Conservation (phyloP, 2,113 vertebrate genomes). For the Thryonomys swinderianus region DNA sequence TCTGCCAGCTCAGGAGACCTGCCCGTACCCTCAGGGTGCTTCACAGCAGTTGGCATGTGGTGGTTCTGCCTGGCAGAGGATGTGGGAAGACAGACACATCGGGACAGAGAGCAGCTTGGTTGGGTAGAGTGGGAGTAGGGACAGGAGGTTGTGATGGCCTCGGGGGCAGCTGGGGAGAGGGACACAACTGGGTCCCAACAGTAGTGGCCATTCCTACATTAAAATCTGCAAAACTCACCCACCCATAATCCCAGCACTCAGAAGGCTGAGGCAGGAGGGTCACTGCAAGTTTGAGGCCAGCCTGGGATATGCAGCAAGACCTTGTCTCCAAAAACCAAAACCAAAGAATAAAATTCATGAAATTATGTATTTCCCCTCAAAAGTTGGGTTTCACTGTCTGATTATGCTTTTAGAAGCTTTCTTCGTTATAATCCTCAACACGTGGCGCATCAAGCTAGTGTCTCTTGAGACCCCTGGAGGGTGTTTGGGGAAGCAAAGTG, state of each 20-base stretch:
- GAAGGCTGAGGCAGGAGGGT: not conserved
- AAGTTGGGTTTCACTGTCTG: not conserved
- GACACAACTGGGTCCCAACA: not conserved
- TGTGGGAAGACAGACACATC: not conserved
- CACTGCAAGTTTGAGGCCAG: not conserved
- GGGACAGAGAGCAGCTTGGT: not conserved
- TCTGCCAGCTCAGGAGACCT: not conserved
- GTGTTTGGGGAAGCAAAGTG: not conserved
- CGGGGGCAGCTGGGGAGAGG: not conserved
- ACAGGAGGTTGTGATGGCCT: not conserved
- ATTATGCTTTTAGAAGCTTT: not conserved
- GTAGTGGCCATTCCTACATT: not conserved
- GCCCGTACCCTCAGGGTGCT: not conserved
- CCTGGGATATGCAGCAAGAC: not conserved
- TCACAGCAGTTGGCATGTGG: not conserved
- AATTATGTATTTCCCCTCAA: not conserved
- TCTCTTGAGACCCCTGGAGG: not conserved
- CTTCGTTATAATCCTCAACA: not conserved
- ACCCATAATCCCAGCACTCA: not conserved
- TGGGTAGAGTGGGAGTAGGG: not conserved
- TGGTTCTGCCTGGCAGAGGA: not conserved
- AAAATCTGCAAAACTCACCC: not conserved
- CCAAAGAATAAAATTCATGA: not conserved
- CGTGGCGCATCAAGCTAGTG: not conserved
- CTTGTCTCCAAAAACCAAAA: not conserved